Base-by-base conservation (phyloP, 2,888 invertebrate species). In the Allacma fusca region DNA sequence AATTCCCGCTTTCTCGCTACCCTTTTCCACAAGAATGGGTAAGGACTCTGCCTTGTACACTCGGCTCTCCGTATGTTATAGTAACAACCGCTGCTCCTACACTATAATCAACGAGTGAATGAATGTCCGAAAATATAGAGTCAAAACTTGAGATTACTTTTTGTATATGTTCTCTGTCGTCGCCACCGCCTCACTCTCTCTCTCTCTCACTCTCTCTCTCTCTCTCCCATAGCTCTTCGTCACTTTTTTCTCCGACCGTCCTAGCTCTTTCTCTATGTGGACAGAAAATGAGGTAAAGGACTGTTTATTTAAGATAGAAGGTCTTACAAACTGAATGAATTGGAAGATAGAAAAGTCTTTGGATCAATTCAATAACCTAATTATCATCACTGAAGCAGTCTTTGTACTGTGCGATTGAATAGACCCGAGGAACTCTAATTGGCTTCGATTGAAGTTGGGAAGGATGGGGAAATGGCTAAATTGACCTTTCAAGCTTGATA, bases 301-400 rank as follows among this genome's bases (percentile, higher is more conserved):
- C 59, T 59, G 59, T 59, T 59, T 59, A 59, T 59, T 59, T 59
- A 59, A 59, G 59, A 59, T 67, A 16, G 67, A 67, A n/a, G 29
- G 28, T n/a, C 26, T 16, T 13, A 7, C 40, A 40, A 40, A 40
- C 40, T 13, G 26, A 28, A 65, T 13, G 65, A 65, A 65, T 9
- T n/a, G 21, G 21, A 28, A 40, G 69, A 50, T 23, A 23, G 24
- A 71, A 29, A 26, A 34, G 64, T 24, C 67, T 16, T 23, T 21
- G 65, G 76, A 77, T 68, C 72, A 76, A 79, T 76, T 76, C 76
- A 76, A 79, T 79, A 79, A 79, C 73, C 73, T 79, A 79, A 76
- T 79, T 76, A 76, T 76, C 76, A 73, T 73, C 76, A 68, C 23
- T 67, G 50, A 72, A 73, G 34, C 34, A 50, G 57, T 69, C 76